Base-by-base conservation (phyloP, 2,888 invertebrate genomes). In the Stenolophus ochropezus region DNA sequence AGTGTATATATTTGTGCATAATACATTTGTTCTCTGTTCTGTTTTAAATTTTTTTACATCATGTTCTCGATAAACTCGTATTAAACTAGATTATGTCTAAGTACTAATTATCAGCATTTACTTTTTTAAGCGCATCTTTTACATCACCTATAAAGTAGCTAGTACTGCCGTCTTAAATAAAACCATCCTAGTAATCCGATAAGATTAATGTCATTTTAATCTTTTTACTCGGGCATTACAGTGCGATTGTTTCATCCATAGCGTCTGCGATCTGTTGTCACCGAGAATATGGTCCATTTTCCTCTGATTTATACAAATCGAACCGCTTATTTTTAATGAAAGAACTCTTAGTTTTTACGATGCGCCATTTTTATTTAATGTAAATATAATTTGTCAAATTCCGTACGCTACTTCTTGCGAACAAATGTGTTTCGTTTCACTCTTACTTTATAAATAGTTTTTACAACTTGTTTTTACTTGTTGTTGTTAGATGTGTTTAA, bases 351-450 rank as follows among this genome's bases (percentile, higher is more conserved):
- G 73, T 80, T 80, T 78, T 58, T 80, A 58, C 42, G 80, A 33
- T 25, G 56, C 33, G 18, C 56, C 58, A 80, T 80, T 80, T 80
- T 80, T 80, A 73, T 80, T 80, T 53, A 80, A 80, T 73, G 71
- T 65, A 80, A 80, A 80, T 80, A 80, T 53, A 80, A 80, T 80
- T 80, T 80, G 69, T 78, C 78, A 69, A 69, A 78, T 78, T 78
- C 49, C 56, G 21, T 21, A 80, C 73, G 80, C 33, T 69, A 14
- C n/a, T 80, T 80, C 53, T 80, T 80, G 16, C 33, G 16, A 20
- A 16, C 20, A 42, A 71, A 71, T 42, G 71, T 42, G 6, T 71
- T 71, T 73, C 14, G 49, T 73, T 49, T 73, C 73, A 73, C 73
- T 73, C 47, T 73, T 73, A 73, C 47, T 73, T 33, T 61, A 14